Evolutionary conservation across 2,888 invertebrate genomes (phyloP), one percentile per base, ranked within the genome.

Genomic region (Pegoplata infirma): DNA sequence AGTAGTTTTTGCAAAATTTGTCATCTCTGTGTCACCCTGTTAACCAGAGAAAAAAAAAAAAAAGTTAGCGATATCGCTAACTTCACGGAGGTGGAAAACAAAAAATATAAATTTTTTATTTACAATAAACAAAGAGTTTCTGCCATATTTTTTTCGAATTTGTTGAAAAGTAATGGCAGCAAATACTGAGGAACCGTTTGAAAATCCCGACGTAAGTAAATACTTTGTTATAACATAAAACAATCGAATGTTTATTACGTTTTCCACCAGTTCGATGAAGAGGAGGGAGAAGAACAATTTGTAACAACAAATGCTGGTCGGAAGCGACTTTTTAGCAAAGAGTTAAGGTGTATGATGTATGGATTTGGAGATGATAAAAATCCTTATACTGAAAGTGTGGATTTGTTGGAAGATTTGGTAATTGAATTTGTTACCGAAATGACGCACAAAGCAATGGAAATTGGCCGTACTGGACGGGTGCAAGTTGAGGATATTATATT

Each of bases 361-460:
- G 99, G 99, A 0, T 99, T 99, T 91, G 99, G 99, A 4, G 99
- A 99, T 89, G 99, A 99, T 88, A 97, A 98, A 89, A 99, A 98
- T 90, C 99, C 99, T 0, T 99, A 98, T 86, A 99, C 99, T 1
- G 99, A 99, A 90, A 98, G 98, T 87, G 98, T 99, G 0, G 99
- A 99, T 88, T 92, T 98, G 55, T 91, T 99, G 58, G 99, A 99
- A 90, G 98, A 99, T 89, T 91, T 99, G 55, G 98, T 99, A 0
- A 97, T 99, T 82, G 98, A 99, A 90, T 99, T 97, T 89, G 97
- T 99, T 25, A 97, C 97, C 1, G 98, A 98, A 91, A 98, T 96
- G 91, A 95, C 95, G 1, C 95, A 95, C 81, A 96, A 97, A 87
- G 97, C 98, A 1, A 97, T 98, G 97, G 98, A 99, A 91, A 96